Conservation (phyloP, 1,140 invertebrate species). For the Fopius arisanus region DNA sequence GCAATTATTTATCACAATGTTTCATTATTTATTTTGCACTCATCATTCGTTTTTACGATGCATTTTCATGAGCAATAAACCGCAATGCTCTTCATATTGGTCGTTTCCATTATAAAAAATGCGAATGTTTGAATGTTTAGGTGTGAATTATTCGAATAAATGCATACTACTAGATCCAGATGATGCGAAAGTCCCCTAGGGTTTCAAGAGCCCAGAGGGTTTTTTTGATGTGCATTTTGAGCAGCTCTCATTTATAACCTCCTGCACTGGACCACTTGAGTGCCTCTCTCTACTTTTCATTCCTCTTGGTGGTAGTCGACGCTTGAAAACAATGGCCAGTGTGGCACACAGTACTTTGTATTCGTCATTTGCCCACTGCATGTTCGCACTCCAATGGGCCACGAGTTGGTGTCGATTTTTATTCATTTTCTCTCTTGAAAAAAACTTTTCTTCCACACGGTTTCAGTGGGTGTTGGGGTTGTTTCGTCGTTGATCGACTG, state of each 20-base stretch:
- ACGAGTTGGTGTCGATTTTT: background rate
- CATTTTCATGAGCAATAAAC: no score
- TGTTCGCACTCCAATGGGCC: slow-evolving; percentile 5
- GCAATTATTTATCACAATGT: no score
- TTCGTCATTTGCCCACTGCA: slow-evolving; percentile 1
- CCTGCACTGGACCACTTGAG: background rate
- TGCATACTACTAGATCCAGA: background rate
- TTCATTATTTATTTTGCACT: no score
- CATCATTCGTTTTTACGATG: no score
- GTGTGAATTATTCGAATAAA: background rate
- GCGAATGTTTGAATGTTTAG: background rate
- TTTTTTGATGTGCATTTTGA: slow-evolving; percentile 13
- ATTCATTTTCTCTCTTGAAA: background rate
- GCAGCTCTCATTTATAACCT: slow-evolving; percentile 1
- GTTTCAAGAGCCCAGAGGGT: background rate
- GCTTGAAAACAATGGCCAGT: slow-evolving; percentile 3
- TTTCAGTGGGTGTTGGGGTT: no score
- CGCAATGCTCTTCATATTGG: no score
- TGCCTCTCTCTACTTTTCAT: background rate
- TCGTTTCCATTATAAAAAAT: no score
- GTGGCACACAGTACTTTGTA: background rate
- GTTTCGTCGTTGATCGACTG: no score
- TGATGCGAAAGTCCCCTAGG: background rate
- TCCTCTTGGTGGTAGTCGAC: background rate
- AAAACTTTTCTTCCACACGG: background rate